A percentile compares a stretch with the other conserved stretches of the same genome.
These are phyloP conservation scores for Erebia palarica DNA, from an alignment of 2,888 invertebrate species.

Conservation along the genomic window DNA sequence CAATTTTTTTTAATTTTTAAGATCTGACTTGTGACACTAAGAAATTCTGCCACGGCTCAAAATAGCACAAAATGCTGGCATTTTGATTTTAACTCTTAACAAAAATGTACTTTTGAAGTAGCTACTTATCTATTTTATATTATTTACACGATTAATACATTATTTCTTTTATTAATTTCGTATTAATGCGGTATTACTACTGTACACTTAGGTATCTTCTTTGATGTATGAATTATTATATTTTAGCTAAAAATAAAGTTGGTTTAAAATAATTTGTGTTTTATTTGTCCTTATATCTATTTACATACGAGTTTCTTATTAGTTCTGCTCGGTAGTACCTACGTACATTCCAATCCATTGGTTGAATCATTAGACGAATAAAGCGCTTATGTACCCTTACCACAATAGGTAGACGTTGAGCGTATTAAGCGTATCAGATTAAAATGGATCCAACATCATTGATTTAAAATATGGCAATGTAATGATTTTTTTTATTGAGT, in stretches of 20 bases:
- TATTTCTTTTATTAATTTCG: slow-evolving; percentile 50
- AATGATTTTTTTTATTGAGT: too few relatives aligned
- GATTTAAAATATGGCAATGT: too few relatives aligned
- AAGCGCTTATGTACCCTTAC: too few relatives aligned
- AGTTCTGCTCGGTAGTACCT: too few relatives aligned
- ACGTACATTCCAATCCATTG: too few relatives aligned
- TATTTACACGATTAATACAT: slow-evolving; percentile 42
- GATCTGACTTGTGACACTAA: slow-evolving; percentile 41
- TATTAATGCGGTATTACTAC: slow-evolving; percentile 73
- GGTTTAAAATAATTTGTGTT: slow-evolving; percentile 71
- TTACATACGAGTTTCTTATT: too few relatives aligned
- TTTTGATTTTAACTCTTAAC: slow-evolving; percentile 48
- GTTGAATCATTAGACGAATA: too few relatives aligned
- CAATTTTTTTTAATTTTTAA: slow-evolving; percentile 36
- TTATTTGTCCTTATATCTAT: slow-evolving; percentile 49
- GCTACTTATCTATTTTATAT: slow-evolving; percentile 57
- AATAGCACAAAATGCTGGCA: slow-evolving; percentile 43
- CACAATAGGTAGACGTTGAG: too few relatives aligned
- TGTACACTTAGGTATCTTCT: slow-evolving; percentile 77
- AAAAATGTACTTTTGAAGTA: slow-evolving; percentile 60
- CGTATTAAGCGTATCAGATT: too few relatives aligned
- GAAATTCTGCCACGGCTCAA: slow-evolving; percentile 25
- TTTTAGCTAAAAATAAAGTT: slow-evolving; percentile 83
- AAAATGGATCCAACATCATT: too few relatives aligned
- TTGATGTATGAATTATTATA: slow-evolving; percentile 83